Evolutionary conservation across 2,888 invertebrate species (phyloP), one percentile per base, ranked within the genome.

Genomic region (Rugalucina vietnamica): DNA sequence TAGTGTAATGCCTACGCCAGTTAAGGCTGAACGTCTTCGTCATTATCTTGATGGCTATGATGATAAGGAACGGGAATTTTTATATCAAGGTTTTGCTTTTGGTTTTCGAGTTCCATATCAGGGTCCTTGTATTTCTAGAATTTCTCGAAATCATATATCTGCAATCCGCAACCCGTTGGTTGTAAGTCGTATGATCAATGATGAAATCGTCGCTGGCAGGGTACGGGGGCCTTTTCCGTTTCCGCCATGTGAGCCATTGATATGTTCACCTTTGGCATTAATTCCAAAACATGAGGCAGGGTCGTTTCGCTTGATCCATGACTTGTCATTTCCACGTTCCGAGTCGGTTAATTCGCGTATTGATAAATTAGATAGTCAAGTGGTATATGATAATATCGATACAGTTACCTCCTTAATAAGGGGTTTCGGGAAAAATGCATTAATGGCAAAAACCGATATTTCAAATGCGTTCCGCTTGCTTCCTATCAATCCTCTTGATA

Each of bases 361-460:
- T n/a, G n/a, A n/a, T n/a, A n/a, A n/a, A n/a, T n/a, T n/a, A n/a
- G n/a, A n/a, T n/a, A n/a, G n/a, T n/a, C n/a, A n/a, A n/a, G n/a
- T n/a, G n/a, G n/a, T 29, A 12, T 60, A 60, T 12, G 60, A 60
- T 21, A 12, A n/a, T 60, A 29, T 60, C 29, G 29, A 60, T 60
- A 29, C 60, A 60, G 60, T 60, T 60, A 29, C n/a, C 24, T n/a
- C 24, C 24, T 10, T 60, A 10, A n/a, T 60, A 8, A 60, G 29
- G 8, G 8, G n/a, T 12, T 60, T 60, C n/a, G 60, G 29, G 8
- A n/a, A 21, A 10, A 29, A 29, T 37, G 70, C 37, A 24, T 21
- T 70, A 21, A 70, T 70, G 37, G 34, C 70, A 12, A 70, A 70
- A 39, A 70, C 70, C 3, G 70, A 70, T 36, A 70, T 70, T 37